These are phyloP conservation scores for Molossus molossus DNA, from an alignment of 2,797 vertebrate species.

Conservation along the genomic window DNA sequence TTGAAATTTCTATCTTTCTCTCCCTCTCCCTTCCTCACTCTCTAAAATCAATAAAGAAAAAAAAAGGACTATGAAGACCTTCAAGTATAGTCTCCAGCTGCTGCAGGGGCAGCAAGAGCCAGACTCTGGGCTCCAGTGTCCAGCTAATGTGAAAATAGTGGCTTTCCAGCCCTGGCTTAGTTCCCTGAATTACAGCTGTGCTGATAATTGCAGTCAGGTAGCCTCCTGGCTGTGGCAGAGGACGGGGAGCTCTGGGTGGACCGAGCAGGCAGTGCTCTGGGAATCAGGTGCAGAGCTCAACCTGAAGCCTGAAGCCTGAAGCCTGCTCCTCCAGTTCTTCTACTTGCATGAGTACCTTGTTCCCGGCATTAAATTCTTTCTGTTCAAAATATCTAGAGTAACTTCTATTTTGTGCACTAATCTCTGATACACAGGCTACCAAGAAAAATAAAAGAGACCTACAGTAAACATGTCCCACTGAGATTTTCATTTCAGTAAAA, in stretches of 20 bases:
- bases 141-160: neutral
- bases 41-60: too few relatives aligned
- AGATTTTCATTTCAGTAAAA: conserved; percentile 30
- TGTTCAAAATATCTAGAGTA: neutral
- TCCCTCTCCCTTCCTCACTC: too few relatives aligned
- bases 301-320: neutral
- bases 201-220: neutral
- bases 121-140: neutral
- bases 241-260: too few relatives aligned
- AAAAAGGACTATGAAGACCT: neutral
- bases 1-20: too few relatives aligned
- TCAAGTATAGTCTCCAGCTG: neutral
- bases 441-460: conserved; percentile 12
- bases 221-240: neutral
- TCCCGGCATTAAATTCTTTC: neutral
- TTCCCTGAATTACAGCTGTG: neutral
- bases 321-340: neutral
- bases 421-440: neutral
- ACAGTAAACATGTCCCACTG: neutral
- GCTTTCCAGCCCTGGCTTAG: neutral
- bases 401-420: neutral
- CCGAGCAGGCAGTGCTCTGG: neutral
- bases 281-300: neutral
- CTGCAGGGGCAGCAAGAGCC: neutral
- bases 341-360: neutral